Percentiles rank a stretch among this genome's conserved stretches.
Evolutionary conservation across 2,113 vertebrate genomes (phyloP).

Genomic region (Salvelinus namaycush): DNA sequence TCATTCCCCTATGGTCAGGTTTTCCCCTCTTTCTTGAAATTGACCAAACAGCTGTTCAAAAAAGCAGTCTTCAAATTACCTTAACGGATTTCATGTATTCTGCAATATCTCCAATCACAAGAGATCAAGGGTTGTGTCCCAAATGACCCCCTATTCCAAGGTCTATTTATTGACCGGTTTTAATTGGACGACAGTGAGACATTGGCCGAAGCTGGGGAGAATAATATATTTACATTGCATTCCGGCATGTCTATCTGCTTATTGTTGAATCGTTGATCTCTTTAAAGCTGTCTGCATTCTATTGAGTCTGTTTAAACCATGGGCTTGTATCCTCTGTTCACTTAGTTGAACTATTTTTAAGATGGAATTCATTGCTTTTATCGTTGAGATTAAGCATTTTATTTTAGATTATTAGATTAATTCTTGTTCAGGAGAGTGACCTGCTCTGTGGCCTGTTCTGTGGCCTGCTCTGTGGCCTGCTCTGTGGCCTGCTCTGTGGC

Average conservation of each 20-base stretch:
- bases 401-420: background rate
- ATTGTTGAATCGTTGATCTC: background rate
- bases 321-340: too few relatives aligned
- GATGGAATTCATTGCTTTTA: too few relatives aligned
- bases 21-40: constrained; percentile 6
- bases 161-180: constrained; percentile 51
- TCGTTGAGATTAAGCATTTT: too few relatives aligned
- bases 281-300: background rate
- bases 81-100: constrained; percentile 44
- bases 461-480: too few relatives aligned
- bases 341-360: too few relatives aligned
- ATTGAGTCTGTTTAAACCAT: too few relatives aligned
- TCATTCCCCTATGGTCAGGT: constrained; percentile 13
- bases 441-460: background rate
- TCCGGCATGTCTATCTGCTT: constrained; percentile 1
- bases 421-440: background rate
- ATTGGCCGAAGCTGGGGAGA: constrained; percentile 13
- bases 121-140: constrained; percentile 2
- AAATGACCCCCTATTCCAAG: background rate
- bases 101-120: constrained; percentile 28
- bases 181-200: constrained; percentile 40
- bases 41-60: constrained; percentile 39
- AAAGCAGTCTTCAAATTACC: constrained; percentile 36
- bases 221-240: constrained; percentile 13
- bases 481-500: background rate